Evolutionary conservation across 2,888 invertebrate species (phyloP).

Genomic region (Caenorhabditis japonica): DNA sequence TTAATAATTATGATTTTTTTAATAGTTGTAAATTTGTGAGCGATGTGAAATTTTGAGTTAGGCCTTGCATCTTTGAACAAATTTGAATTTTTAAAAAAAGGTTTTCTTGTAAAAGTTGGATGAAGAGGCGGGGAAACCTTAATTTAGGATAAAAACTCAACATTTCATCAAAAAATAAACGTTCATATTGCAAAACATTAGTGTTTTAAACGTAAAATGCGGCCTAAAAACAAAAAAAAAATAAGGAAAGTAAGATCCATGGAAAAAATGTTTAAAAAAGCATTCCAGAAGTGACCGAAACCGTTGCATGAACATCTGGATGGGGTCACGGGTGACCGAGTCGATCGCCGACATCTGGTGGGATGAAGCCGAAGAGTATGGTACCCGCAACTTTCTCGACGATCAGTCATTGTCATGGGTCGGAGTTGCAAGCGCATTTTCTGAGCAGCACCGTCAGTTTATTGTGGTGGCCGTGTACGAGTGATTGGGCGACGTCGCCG

Average conservation of each 20-base stretch:
- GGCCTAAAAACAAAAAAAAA: too few species aligned
- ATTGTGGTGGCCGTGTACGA: constrained; percentile 55
- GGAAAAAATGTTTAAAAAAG: too few species aligned
- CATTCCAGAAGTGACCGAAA: constrained; percentile 44
- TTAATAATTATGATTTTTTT: too few species aligned
- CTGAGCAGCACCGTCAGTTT: constrained; percentile 44
- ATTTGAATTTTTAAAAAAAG: too few species aligned
- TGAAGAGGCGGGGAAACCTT: too few species aligned
- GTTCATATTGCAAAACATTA: neutral
- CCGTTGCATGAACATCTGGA: constrained; percentile 59
- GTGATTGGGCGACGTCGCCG: constrained; percentile 4
- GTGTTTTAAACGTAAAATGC: neutral
- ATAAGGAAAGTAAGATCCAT: too few species aligned
- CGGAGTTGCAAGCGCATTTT: constrained; percentile 51
- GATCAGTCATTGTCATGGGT: constrained; percentile 47
- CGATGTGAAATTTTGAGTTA: too few species aligned
- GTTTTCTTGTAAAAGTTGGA: too few species aligned
- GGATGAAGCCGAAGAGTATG: constrained; percentile 58
- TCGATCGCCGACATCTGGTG: constrained; percentile 58
- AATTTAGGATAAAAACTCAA: too few species aligned
- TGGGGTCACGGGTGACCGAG: constrained; percentile 49
- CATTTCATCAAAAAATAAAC: too few species aligned
- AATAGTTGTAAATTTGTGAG: too few species aligned
- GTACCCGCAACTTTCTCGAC: constrained; percentile 44
- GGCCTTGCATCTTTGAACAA: too few species aligned